Evolutionary conservation across 2,113 vertebrate species (phyloP).

Genomic region (Sceloporus undulatus): DNA sequence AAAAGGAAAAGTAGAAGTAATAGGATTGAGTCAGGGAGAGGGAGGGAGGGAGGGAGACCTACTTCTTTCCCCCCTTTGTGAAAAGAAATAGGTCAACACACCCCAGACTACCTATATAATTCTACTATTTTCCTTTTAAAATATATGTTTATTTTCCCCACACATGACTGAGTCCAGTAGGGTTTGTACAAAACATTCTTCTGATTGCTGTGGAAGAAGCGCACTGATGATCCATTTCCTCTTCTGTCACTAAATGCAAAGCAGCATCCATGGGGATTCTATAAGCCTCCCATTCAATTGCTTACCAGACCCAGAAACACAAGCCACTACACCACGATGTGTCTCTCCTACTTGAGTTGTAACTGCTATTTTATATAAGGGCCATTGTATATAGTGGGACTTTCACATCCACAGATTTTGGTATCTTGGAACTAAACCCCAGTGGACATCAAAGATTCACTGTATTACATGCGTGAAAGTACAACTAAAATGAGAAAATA

Average conservation of each 20-base stretch:
- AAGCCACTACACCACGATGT: no score
- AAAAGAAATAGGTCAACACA: not conserved
- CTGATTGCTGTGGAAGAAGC: not conserved
- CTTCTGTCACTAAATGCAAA: not conserved
- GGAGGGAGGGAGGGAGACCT: not conserved
- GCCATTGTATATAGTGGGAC: no score
- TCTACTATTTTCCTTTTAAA: not conserved
- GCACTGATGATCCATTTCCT: not conserved
- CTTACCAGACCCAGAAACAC: not conserved
- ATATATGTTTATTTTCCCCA: not conserved
- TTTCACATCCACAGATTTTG: no score
- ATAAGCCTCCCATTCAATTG: not conserved
- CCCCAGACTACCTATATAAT: rapidly evolving
- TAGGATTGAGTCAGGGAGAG: constrained; percentile 48
- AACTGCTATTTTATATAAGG: no score
- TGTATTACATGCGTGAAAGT: no score
- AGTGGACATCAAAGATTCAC: no score
- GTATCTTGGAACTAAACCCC: no score
- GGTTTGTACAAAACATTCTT: not conserved
- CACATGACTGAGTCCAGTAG: not conserved
- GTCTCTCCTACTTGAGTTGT: no score
- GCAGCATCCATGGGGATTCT: not conserved
- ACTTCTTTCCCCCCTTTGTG: constrained; percentile 3
- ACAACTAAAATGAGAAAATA: no score
- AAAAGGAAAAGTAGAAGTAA: constrained; percentile 17